Evolutionary conservation across 2,113 vertebrate species (phyloP).

Genomic region (Cettia cetti): DNA sequence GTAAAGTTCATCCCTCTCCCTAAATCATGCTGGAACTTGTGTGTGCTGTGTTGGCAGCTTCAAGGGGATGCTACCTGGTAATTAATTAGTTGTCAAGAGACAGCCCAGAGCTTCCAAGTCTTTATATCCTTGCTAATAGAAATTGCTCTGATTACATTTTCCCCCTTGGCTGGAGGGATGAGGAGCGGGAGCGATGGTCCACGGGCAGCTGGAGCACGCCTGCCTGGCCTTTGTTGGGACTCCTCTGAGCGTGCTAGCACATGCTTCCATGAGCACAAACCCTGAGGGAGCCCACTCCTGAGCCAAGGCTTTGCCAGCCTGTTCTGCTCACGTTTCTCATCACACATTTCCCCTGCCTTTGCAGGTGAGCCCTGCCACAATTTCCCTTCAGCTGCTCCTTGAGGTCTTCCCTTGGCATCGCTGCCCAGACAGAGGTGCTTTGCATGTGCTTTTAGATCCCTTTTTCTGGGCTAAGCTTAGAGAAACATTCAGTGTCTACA

Average conservation of each 20-base stretch:
- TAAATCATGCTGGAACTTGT: conserved; percentile 61
- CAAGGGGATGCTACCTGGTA: conserved; percentile 65
- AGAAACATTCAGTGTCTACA: not conserved
- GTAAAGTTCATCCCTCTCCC: conserved; percentile 55
- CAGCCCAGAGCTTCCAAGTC: conserved; percentile 63
- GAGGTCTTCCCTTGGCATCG: not conserved
- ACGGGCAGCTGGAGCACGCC: conserved; percentile 34
- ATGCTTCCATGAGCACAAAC: not conserved
- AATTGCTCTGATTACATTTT: conserved; percentile 59
- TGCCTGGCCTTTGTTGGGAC: conserved; percentile 27
- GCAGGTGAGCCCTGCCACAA: not conserved
- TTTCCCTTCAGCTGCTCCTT: not conserved
- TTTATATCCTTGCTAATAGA: conserved; percentile 55
- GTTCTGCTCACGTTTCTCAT: not conserved
- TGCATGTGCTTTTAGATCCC: not conserved
- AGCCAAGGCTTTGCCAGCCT: conserved; percentile 9
- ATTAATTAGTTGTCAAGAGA: conserved; percentile 70
- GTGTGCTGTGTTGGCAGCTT: conserved; percentile 51
- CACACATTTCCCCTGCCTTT: not conserved
- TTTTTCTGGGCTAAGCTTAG: not conserved
- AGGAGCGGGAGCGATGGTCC: conserved; percentile 27
- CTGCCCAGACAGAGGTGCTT: not conserved
- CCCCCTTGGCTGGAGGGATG: conserved; percentile 34
- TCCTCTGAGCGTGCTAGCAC: not conserved
- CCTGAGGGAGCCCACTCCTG: not conserved